Conservation (phyloP, 1,140 invertebrate species). For the Nasonia longicornis region DNA sequence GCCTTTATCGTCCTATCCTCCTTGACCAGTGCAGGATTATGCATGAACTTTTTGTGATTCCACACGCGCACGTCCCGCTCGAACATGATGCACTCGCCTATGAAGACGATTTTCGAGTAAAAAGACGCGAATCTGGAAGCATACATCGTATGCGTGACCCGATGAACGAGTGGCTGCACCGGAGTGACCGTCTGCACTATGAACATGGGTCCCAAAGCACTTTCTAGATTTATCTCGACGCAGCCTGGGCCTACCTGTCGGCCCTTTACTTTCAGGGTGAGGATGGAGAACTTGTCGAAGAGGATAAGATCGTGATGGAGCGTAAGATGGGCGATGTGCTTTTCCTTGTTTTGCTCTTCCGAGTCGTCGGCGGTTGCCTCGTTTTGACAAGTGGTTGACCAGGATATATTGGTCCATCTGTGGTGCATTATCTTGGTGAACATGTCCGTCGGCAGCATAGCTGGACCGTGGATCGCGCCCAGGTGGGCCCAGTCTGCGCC, state of each 20-base stretch:
- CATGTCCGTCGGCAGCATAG: slow-evolving; percentile 72
- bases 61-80: slow-evolving; percentile 88
- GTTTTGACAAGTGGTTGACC: slow-evolving; percentile 47
- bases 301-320: slow-evolving; percentile 73
- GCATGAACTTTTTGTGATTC: slow-evolving; percentile 86
- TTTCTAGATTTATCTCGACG: slow-evolving; percentile 78
- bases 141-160: slow-evolving; percentile 83
- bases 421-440: slow-evolving; percentile 56
- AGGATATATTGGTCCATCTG: slow-evolving; percentile 61
- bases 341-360: slow-evolving; percentile 46
- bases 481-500: slow-evolving; percentile 89
- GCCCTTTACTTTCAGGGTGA: slow-evolving; percentile 71
- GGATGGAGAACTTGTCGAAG: slow-evolving; percentile 69
- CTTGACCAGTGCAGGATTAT: slow-evolving; percentile 79
- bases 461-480: slow-evolving; percentile 77
- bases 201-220: slow-evolving; percentile 73
- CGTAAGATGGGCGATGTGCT: slow-evolving; percentile 74
- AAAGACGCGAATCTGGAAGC: slow-evolving; percentile 72
- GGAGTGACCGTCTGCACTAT: slow-evolving; percentile 86
- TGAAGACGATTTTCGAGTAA: slow-evolving; percentile 77
- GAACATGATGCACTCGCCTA: slow-evolving; percentile 83
- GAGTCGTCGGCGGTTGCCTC: background rate
- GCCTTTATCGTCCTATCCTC: slow-evolving; percentile 80
- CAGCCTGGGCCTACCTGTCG: slow-evolving; percentile 85
- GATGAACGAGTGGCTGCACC: slow-evolving; percentile 81